Conservation (phyloP, 2,797 vertebrate genomes). For the Phyllotis vaccarum region DNA sequence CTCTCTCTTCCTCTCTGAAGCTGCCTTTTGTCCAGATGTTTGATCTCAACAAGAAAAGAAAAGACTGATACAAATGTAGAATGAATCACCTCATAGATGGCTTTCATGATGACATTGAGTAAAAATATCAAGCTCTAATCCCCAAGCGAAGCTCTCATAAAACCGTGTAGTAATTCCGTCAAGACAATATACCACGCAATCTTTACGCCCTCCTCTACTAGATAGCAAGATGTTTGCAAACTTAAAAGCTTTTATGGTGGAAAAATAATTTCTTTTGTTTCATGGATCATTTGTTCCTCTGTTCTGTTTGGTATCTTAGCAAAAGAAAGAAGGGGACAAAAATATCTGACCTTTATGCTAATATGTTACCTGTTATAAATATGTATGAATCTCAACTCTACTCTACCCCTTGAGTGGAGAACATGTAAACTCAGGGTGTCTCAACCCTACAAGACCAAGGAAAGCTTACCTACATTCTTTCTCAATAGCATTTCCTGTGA, state of each 20-base stretch:
- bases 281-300: constrained; percentile 68
- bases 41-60: no score
- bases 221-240: constrained; percentile 63
- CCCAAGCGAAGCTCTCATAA: not conserved
- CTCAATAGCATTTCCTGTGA: accelerated
- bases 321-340: not conserved
- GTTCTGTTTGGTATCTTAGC: constrained; percentile 38
- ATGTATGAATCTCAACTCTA: not conserved
- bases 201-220: not conserved
- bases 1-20: not conserved
- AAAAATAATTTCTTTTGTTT: constrained; percentile 64
- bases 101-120: not conserved
- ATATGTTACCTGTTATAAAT: constrained; percentile 55
- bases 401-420: not conserved
- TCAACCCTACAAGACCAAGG: not conserved
- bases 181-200: not conserved
- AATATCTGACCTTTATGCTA: constrained; percentile 64
- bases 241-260: not conserved
- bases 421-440: not conserved
- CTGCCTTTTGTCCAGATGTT: not conserved
- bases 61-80: not conserved
- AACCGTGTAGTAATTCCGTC: not conserved
- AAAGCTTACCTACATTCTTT: not conserved
- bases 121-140: not conserved
- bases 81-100: not conserved